Base-by-base conservation (phyloP, 2,888 invertebrate species). In the Oscheius sp. region DNA sequence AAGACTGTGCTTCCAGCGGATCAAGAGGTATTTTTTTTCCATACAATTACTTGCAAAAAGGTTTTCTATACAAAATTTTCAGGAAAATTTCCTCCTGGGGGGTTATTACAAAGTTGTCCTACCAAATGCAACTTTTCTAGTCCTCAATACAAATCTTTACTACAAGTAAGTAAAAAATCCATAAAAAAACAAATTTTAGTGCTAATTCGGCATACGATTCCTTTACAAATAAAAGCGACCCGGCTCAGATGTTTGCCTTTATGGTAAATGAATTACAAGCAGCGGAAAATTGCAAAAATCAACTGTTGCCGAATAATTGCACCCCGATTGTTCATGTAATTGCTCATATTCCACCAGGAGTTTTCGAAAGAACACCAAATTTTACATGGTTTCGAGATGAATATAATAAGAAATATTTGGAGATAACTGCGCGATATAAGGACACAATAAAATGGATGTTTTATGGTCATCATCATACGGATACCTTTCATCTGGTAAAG, bases 391-490 rank as follows among this genome's bases (percentile, higher is more conserved):
- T 89, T 82, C 86, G 88, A 21, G 82, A 84, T 2, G 74, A 85
- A 2, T 89, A 87, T 81, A 89, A 90, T 77, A 75, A 85, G 53
- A 74, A 75, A 12, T 85, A 89, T 45, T 73, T 88, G 13, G 78
- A 86, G 25, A 78, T 90, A 13, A 76, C 89, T 1, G 77, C 78
- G 7, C 70, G 75, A 56, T 88, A 89, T 75, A 76, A 88, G 2
- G 82, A 84, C 21, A 83, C 86, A 21, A 90, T 91, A 46, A 87
- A 88, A 18, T 87, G 87, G 74, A 87, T 88, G 84, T 79, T 89
- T 27, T 89, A 88, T 73, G 89, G 88, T 16, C 89, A 89, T 76
- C 88, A 88, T 75, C 89, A 89, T 75, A 88, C 88, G 0, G 89
- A 89, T 72, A 87, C 88, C 21, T 89, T 89, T 77, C 87, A 88